These are phyloP conservation scores for Lepeophtheirus nordmannii DNA, from an alignment of 2,888 invertebrate species.

Conservation along the genomic window DNA sequence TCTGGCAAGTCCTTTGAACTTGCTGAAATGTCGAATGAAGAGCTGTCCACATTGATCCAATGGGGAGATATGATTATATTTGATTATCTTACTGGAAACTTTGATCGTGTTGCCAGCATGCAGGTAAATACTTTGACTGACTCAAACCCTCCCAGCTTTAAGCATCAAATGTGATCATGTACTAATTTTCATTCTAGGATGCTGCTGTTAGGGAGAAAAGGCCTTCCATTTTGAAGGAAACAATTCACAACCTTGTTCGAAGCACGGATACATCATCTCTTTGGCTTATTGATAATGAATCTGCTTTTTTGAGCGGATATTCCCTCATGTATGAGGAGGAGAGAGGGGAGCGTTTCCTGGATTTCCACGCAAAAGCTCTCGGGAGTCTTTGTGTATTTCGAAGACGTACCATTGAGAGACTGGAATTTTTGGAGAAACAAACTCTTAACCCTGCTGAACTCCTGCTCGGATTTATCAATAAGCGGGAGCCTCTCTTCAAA, in stretches of 20 bases:
- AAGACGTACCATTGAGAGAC: constrained; percentile 26
- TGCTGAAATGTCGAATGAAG: not conserved
- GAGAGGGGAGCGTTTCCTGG: constrained; percentile 29
- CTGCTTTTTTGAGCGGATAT: constrained; percentile 35
- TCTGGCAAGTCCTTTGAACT: constrained; percentile 5
- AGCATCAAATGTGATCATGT: too few relatives aligned
- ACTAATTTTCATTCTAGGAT: constrained; percentile 28
- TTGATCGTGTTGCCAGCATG: constrained; percentile 36
- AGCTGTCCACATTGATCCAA: constrained; percentile 32
- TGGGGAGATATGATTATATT: constrained; percentile 36
- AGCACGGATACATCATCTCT: constrained; percentile 31
- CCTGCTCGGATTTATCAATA: constrained; percentile 28
- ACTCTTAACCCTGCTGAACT: constrained; percentile 27
- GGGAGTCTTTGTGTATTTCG: constrained; percentile 33
- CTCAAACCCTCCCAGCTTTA: too few relatives aligned
- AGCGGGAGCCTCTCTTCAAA: constrained; percentile 29
- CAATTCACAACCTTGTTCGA: constrained; percentile 34
- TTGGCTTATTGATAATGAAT: constrained; percentile 37
- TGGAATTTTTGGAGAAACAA: constrained; percentile 26
- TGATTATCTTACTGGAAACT: constrained; percentile 36
- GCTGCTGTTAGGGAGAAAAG: constrained; percentile 33
- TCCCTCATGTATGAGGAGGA: constrained; percentile 31
- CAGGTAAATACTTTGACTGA: constrained; percentile 28
- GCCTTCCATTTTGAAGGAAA: constrained; percentile 32
- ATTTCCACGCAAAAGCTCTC: constrained; percentile 29